phyloP scores from a whole-genome alignment of 35 echinoderm and acorn worm genomes.

The Apostichopus californicus region DNA sequence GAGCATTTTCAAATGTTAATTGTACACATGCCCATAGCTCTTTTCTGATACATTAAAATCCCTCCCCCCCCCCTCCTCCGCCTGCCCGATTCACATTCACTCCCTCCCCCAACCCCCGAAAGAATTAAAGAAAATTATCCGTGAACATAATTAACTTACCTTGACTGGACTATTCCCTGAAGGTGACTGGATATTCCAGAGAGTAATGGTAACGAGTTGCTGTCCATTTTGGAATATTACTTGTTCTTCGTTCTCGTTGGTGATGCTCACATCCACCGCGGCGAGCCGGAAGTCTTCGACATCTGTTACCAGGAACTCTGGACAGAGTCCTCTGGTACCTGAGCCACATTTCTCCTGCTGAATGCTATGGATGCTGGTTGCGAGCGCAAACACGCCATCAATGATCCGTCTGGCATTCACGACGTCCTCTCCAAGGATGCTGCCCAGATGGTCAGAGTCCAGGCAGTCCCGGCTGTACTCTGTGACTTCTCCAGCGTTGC shows the following conservation, averaged over 20 bases:
- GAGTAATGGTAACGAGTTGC: not conserved
- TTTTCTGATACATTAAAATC: too few relatives aligned
- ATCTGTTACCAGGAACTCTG: not conserved
- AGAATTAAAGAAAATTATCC: not conserved
- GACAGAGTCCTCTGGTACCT: not conserved
- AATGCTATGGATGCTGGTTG: constrained; percentile 14
- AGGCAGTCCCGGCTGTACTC: not conserved
- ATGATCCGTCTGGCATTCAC: constrained; percentile 27
- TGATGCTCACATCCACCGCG: not conserved
- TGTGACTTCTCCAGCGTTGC: not conserved
- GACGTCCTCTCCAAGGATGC: not conserved
- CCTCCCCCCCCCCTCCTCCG: too few relatives aligned
- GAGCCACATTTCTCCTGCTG: not conserved
- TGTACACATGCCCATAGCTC: too few relatives aligned
- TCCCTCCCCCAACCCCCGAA: too few relatives aligned
- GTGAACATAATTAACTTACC: not conserved
- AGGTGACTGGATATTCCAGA: constrained; percentile 18
- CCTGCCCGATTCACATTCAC: too few relatives aligned
- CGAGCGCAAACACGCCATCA: constrained; percentile 5
- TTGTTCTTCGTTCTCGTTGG: constrained; percentile 10
- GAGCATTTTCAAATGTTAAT: too few relatives aligned
- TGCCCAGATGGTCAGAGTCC: not conserved
- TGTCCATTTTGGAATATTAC: constrained; percentile 26
- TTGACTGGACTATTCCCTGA: not conserved
- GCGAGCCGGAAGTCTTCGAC: not conserved